phyloP scores from a whole-genome alignment of 2,113 vertebrate genomes.

The Hoplias malabaricus region DNA sequence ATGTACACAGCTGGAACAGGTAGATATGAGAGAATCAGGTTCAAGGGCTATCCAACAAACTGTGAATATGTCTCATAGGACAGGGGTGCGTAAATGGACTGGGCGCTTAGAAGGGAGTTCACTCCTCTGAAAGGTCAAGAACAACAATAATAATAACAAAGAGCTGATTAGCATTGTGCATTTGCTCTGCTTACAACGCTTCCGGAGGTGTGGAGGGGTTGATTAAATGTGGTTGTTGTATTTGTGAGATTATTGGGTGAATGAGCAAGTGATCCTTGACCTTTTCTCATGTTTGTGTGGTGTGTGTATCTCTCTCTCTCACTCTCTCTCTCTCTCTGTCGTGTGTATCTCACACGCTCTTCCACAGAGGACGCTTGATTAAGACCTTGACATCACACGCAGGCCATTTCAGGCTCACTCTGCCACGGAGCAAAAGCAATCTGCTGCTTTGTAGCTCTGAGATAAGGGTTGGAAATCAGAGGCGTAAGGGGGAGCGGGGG shows the following conservation, averaged over 20 bases:
- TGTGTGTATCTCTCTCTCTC: neutral
- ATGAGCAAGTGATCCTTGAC: conserved; percentile 47
- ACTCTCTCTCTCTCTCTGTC: neutral
- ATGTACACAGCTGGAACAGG: neutral
- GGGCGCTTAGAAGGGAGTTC: neutral
- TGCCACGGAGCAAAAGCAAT: conserved; percentile 40
- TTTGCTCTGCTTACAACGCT: neutral
- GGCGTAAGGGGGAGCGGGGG: neutral
- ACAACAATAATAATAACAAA: conserved; percentile 1
- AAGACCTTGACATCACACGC: conserved; percentile 57
- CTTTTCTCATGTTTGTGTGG: conserved; percentile 49
- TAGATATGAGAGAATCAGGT: neutral
- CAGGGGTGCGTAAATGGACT: neutral
- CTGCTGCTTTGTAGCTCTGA: conserved; percentile 53
- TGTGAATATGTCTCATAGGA: neutral
- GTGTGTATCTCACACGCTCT: neutral
- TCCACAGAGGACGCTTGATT: conserved; percentile 25
- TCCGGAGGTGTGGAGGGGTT: neutral
- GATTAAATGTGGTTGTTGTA: neutral
- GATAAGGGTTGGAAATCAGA: conserved; percentile 3
- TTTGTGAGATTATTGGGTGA: neutral
- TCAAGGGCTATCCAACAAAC: neutral
- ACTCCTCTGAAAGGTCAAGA: conserved; percentile 4
- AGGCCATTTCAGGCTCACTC: conserved; percentile 38
- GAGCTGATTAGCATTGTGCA: neutral